phyloP scores from a whole-genome alignment of 1,140 invertebrate genomes.

The Reticulitermes speratus region DNA sequence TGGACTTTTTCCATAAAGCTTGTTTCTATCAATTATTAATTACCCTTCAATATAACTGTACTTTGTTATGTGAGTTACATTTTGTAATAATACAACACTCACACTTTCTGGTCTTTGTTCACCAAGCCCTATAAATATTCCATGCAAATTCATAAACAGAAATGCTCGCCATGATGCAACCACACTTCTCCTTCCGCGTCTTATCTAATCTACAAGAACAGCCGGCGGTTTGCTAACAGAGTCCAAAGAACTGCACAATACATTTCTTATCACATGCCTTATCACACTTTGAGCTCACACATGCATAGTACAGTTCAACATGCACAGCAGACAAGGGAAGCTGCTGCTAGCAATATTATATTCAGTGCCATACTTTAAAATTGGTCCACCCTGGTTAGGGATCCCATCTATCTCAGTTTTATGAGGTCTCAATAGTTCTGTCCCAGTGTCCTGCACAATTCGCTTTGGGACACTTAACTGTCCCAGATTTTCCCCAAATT shows the following conservation, averaged over 20 bases:
- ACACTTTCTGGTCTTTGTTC: too few relatives aligned
- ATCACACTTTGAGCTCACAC: background rate
- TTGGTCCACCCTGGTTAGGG: too few relatives aligned
- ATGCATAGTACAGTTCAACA: background rate
- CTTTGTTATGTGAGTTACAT: too few relatives aligned
- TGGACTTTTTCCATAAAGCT: background rate
- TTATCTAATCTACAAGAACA: background rate
- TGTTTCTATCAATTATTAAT: background rate
- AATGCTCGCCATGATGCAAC: background rate
- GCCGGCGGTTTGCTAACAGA: background rate
- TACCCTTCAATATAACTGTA: too few relatives aligned
- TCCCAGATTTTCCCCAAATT: too few relatives aligned
- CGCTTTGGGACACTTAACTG: too few relatives aligned
- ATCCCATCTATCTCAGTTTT: too few relatives aligned
- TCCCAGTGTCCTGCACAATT: too few relatives aligned
- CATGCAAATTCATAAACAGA: background rate
- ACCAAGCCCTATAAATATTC: background rate
- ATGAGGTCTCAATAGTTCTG: too few relatives aligned
- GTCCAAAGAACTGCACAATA: background rate
- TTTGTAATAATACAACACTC: too few relatives aligned
- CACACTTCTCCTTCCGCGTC: background rate
- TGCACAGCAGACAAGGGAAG: background rate
- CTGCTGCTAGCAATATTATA: too few relatives aligned
- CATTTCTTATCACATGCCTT: background rate
- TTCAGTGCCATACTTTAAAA: too few relatives aligned